Conservation (phyloP, 1,140 invertebrate genomes). For the Atta cephalotes region DNA sequence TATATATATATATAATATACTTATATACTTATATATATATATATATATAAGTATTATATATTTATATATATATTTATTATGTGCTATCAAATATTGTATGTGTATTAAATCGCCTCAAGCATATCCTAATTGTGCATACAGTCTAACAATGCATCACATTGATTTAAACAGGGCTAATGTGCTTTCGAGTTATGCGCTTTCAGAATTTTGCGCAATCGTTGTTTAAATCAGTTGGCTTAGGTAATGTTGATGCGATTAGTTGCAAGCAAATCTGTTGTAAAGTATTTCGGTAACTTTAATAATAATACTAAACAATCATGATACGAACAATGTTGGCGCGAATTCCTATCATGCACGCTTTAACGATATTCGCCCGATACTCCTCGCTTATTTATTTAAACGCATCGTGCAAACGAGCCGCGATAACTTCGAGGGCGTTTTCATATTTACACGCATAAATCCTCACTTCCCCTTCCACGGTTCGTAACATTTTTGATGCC, state of each 20-base stretch:
- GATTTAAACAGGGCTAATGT: conserved; percentile 25
- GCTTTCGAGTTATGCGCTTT: conserved; percentile 13
- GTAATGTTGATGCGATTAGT: conserved; percentile 47
- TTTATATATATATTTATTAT: background rate
- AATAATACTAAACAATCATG: background rate
- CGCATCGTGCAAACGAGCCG: conserved; percentile 7
- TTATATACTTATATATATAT: background rate
- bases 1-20: background rate
- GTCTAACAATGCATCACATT: conserved; percentile 25
- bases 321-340: background rate
- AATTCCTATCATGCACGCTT: background rate
- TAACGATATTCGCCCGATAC: background rate
- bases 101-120: conserved; percentile 4
- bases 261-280: background rate
- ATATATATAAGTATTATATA: background rate
- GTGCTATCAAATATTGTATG: background rate
- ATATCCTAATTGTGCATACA: background rate
- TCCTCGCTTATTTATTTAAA: conserved; percentile 48
- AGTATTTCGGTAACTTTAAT: conserved; percentile 2
- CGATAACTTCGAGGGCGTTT: conserved; percentile 43
- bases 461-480: background rate
- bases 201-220: background rate
- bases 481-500: conserved; percentile 53
- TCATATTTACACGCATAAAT: conserved; percentile 57
- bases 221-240: conserved; percentile 36